Evolutionary conservation across 2,797 vertebrate species (phyloP).

Genomic region (Peromyscus attwateri): DNA sequence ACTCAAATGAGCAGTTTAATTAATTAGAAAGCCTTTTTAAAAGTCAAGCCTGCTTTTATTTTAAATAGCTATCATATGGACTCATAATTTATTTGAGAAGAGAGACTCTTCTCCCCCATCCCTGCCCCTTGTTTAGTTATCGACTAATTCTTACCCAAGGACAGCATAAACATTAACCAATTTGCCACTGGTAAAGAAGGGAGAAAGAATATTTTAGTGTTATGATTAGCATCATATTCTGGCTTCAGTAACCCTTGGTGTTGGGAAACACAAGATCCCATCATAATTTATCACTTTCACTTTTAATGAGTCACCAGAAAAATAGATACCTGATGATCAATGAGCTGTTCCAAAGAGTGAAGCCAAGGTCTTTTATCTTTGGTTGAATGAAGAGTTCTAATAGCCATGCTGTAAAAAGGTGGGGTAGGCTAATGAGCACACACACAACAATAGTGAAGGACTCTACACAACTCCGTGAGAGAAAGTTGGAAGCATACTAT

Average conservation of each 20-base stretch:
- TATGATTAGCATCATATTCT: conserved; percentile 11
- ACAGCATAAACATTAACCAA: background rate
- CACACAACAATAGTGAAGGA: background rate
- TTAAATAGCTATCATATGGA: conserved; percentile 73
- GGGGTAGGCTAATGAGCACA: background rate
- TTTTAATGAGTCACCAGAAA: conserved; percentile 66
- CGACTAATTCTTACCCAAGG: conserved; percentile 71
- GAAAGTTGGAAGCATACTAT: background rate
- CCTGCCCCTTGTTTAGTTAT: background rate
- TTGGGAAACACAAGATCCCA: background rate
- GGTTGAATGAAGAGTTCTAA: conserved; percentile 2
- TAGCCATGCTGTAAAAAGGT: background rate
- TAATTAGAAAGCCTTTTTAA: conserved; percentile 75
- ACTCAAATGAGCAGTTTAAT: conserved; percentile 77
- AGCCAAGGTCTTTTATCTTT: conserved; percentile 55
- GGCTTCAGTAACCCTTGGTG: conserved; percentile 1
- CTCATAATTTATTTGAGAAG: conserved; percentile 67
- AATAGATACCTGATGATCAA: background rate
- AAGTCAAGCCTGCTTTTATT: conserved; percentile 61
- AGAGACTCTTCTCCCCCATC: background rate
- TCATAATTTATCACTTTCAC: conserved; percentile 65
- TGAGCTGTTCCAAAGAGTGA: conserved; percentile 66
- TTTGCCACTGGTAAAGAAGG: conserved; percentile 61
- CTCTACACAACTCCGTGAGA: background rate
- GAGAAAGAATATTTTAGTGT: conserved; percentile 25